Conservation (phyloP, 2,888 invertebrate species). For the Amphipoea oculea region DNA sequence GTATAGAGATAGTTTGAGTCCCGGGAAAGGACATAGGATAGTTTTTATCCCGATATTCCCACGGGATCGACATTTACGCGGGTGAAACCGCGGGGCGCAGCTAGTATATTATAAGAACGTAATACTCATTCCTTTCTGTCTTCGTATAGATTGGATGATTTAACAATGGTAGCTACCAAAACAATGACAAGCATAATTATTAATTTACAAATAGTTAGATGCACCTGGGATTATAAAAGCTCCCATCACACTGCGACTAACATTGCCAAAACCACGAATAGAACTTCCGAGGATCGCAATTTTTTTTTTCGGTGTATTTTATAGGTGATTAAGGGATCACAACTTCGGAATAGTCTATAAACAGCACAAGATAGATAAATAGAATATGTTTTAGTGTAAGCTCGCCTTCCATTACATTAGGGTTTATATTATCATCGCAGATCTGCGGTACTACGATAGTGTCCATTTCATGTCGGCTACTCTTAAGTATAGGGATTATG, state of each 20-base stretch:
- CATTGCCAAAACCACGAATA: neutral
- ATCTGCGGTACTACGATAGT: conserved; percentile 24
- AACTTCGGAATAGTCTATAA: neutral
- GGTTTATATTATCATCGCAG: conserved; percentile 24
- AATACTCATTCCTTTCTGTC: neutral
- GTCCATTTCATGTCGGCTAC: neutral
- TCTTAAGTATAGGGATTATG: conserved; percentile 16
- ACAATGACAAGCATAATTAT: neutral
- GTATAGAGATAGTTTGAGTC: no score
- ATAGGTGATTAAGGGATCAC: neutral
- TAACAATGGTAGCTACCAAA: neutral
- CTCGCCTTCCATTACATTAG: conserved; percentile 14
- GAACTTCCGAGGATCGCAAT: no score
- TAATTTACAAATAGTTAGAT: neutral
- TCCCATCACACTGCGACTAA: neutral
- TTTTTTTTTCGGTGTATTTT: no score
- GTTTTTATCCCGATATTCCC: no score
- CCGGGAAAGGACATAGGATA: no score
- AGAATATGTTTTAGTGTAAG: neutral
- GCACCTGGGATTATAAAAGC: neutral
- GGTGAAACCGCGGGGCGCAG: no score
- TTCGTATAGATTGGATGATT: neutral
- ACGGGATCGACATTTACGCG: no score
- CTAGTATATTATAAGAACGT: no score
- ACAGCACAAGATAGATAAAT: neutral